Base-by-base conservation (phyloP, 2,113 vertebrate genomes). In the Campylomormyrus tamandua region DNA sequence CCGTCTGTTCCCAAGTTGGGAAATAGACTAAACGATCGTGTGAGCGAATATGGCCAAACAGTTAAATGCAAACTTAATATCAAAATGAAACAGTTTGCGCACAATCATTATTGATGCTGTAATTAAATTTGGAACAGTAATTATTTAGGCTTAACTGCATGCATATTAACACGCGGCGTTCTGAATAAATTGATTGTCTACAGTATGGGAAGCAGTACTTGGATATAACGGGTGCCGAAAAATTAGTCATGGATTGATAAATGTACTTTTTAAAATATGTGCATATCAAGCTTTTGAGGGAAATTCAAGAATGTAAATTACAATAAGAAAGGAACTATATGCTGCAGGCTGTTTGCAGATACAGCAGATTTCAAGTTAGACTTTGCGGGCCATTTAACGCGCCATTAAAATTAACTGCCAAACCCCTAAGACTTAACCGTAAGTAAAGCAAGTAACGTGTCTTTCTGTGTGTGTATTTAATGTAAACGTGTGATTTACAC, bases 401-500 rank as follows among this genome's bases (percentile, higher is more conserved):
- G 92, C 94, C 92, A 96, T 95, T 94, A 96, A 95, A 94, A 93
- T 88, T 95, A 95, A 96, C 95, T 95, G 92, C 92, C 94, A 91
- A 95, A 94, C 94, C n/a, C 92, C 93, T 92, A 92, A 91, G 94
- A 95, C 93, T 93, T 94, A 92, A 91, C 88, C 27, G 10, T 87
- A 27, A 53, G 31, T 31, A 52, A 39, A 87, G 13, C 7, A 87
- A 1, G 11, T 53, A 35, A 31, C 50, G n/a, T 35, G 11, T 19
- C 85, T 15, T 46, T 46, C 15, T 52, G 24, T 50, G 24, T 42
- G 19, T 21, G 24, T n/a, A 94, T 95, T 97, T 97, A 96, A 97
- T 96, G 96, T 95, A 97, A 95, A 95, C 92, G 90, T 95, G 95
- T 96, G 95, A 96, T 97, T 97, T 97, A 97, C 96, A 96, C 92